Evolutionary conservation across 2,113 vertebrate genomes (phyloP), one percentile per base, ranked within the genome.

Genomic region (Mesembrinibis cayennensis): DNA sequence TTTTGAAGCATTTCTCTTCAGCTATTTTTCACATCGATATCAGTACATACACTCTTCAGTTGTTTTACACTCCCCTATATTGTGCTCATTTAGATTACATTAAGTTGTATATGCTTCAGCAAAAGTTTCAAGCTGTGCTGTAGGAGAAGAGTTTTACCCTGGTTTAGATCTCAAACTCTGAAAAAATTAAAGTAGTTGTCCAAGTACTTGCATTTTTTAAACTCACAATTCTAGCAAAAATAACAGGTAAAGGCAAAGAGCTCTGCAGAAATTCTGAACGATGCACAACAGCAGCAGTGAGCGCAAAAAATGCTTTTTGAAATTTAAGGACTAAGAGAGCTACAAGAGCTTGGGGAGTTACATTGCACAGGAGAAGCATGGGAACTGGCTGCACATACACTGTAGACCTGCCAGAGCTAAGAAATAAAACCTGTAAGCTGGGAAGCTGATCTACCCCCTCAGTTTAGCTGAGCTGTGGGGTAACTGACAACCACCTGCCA

Each of bases 351-450:
- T 36, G 20, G 20, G 59, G 30, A 82, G 47, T 10, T 56, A 13
- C 0, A 2, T 6, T 62, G 61, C 27, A 44, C 14, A 55, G 25
- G 14, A n/a, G 21, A 85, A 82, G 59, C 1, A 0, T 20, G 19
- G 58, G 36, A 82, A 62, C 29, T 30, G 63, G 53, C 16, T 0
- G 0, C 44, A 40, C 10, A 25, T 18, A 55, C 6, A 6, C 27
- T 76, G 32, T 8, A 61, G 50, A 71, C 11, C 13, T 55, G 16
- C 16, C 45, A 1, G 0, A 55, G 10, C 36, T 65, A 66, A 66
- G 29, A 74, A 67, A 49, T 22, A 81, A 88, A 76, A 84, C 21
- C 56, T n/a, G 29, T n/a, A 50, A 49, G 32, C n/a, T 49, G 21
- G 5, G 11, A 76, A 21, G 25, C 34, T 49, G 13, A 52, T 22